These are phyloP conservation scores for Cotesia typhae DNA, from an alignment of 1,140 invertebrate species.

Conservation along the genomic window DNA sequence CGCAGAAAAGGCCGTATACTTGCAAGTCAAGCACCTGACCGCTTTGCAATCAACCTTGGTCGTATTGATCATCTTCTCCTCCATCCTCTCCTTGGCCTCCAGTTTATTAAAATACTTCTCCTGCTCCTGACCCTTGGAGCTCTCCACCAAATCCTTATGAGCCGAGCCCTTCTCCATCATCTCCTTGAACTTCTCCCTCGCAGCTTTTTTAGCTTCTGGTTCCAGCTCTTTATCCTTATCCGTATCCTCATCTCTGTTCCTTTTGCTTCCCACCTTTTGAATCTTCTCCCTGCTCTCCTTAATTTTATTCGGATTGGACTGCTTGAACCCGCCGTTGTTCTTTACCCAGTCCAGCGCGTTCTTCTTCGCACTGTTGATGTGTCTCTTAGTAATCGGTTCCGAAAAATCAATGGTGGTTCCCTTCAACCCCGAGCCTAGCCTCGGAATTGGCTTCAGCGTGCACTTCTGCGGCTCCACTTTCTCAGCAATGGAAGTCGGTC, in stretches of 20 bases:
- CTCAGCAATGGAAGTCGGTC: constrained; percentile 3
- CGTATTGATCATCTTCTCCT: constrained; percentile 90
- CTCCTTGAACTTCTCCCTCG: constrained; percentile 76
- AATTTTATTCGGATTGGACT: constrained; percentile 74
- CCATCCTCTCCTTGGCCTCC: constrained; percentile 89
- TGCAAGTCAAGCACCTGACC: constrained; percentile 87
- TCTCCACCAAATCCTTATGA: constrained; percentile 79
- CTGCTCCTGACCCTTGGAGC: constrained; percentile 77
- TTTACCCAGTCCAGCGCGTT: constrained; percentile 76
- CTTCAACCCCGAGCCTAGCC: constrained; percentile 60
- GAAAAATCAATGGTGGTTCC: constrained; percentile 72
- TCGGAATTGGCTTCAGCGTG: constrained; percentile 41
- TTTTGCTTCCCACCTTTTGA: constrained; percentile 41
- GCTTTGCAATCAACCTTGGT: constrained; percentile 86
- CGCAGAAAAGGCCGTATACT: constrained; percentile 87
- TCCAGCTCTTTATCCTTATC: constrained; percentile 58
- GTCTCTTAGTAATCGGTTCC: constrained; percentile 67
- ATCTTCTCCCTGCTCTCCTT: constrained; percentile 64
- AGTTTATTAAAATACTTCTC: constrained; percentile 89
- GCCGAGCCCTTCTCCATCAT: constrained; percentile 82
- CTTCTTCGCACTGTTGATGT: constrained; percentile 69
- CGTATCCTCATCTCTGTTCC: constrained; percentile 64
- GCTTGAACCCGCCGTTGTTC: constrained; percentile 73
- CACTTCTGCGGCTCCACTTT: neutral
- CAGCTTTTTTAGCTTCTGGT: constrained; percentile 65